phyloP scores from a whole-genome alignment of 2,797 vertebrate species.

The Sciurus carolinensis region DNA sequence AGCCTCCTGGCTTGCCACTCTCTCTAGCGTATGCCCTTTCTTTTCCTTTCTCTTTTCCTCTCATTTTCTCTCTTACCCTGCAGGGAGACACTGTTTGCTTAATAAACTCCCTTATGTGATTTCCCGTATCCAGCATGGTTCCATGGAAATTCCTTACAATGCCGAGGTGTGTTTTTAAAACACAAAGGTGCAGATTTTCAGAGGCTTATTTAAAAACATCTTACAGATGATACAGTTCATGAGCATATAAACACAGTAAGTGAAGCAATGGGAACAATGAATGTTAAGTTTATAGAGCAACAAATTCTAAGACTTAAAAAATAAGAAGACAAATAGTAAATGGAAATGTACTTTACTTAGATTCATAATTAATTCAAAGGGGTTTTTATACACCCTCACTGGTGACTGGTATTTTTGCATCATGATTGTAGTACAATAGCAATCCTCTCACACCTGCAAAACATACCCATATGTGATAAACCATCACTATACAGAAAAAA shows the following conservation, averaged over 20 bases:
- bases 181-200: not conserved
- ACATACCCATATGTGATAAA: slow-evolving; percentile 74
- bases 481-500: not conserved
- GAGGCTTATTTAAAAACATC: not conserved
- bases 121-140: too few relatives aligned
- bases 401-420: slow-evolving; percentile 99
- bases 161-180: not conserved
- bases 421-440: slow-evolving; percentile 89
- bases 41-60: too few relatives aligned
- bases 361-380: slow-evolving; percentile 97
- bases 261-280: not conserved
- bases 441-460: slow-evolving; percentile 87
- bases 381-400: slow-evolving; percentile 96
- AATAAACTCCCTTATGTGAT: too few relatives aligned
- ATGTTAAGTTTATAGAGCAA: not conserved
- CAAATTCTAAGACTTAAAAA: slow-evolving; percentile 6
- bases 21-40: too few relatives aligned
- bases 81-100: too few relatives aligned
- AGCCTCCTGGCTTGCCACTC: too few relatives aligned
- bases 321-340: not conserved
- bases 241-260: not conserved
- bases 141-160: too few relatives aligned
- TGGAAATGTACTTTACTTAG: slow-evolving; percentile 90
- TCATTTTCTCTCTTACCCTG: too few relatives aligned
- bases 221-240: not conserved